These are phyloP conservation scores for Apomyelois bistriatella DNA, from an alignment of 2,888 invertebrate species.

Conservation along the genomic window DNA sequence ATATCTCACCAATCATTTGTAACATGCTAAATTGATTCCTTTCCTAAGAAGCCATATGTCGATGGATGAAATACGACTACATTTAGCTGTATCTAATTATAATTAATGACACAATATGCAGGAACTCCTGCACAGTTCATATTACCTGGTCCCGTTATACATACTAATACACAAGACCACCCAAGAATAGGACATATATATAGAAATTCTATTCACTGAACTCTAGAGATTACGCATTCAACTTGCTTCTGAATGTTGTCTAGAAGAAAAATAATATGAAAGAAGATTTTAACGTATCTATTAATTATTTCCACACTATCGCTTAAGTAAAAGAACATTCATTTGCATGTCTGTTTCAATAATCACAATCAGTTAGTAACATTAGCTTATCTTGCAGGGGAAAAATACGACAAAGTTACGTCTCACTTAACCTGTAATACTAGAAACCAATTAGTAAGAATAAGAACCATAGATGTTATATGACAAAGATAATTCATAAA, in stretches of 20 bases:
- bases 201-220: conserved; percentile 3
- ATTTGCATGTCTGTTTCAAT: conserved; percentile 55
- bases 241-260: neutral
- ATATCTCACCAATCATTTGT: no score
- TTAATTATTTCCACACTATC: conserved; percentile 14
- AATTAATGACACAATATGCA: no score
- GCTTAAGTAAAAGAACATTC: conserved; percentile 27
- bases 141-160: neutral
- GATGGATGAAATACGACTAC: neutral
- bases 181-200: neutral
- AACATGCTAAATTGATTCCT: no score
- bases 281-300: neutral
- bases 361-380: conserved; percentile 49
- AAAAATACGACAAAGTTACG: conserved; percentile 34
- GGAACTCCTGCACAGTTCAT: neutral
- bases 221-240: neutral
- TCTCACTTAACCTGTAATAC: conserved; percentile 45
- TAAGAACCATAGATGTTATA: conserved; percentile 43
- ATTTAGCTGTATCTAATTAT: neutral
- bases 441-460: conserved; percentile 62
- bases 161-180: neutral
- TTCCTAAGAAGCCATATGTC: no score
- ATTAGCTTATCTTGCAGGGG: conserved; percentile 38
- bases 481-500: conserved; percentile 15
- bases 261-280: neutral